Evolutionary conservation across 2,888 invertebrate species (phyloP).

Genomic region (Microctonus aethiopoides): DNA sequence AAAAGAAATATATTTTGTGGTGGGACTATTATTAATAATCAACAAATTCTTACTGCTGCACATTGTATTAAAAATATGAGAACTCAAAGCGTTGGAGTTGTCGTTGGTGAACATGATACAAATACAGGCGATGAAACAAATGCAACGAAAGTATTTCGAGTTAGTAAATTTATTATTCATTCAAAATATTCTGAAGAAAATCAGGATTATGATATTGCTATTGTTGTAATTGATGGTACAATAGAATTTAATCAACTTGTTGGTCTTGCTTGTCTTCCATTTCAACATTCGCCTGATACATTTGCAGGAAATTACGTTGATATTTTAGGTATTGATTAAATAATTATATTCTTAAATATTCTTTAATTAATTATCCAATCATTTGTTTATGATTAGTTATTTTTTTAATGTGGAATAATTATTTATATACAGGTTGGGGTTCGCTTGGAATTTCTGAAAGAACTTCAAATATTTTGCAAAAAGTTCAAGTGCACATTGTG

Average conservation of each 20-base stretch:
- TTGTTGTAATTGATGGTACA: constrained; percentile 61
- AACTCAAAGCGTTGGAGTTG: constrained; percentile 37
- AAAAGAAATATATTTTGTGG: constrained; percentile 51
- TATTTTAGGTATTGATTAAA: constrained; percentile 52
- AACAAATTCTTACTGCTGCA: constrained; percentile 56
- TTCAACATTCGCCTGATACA: constrained; percentile 58
- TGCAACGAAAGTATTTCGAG: constrained; percentile 64
- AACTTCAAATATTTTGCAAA: constrained; percentile 68
- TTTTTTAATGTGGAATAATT: not conserved
- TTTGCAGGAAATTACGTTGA: constrained; percentile 54
- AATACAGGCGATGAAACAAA: constrained; percentile 68
- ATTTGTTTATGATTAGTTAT: not conserved
- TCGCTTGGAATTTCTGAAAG: constrained; percentile 68
- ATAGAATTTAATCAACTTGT: constrained; percentile 70
- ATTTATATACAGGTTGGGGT: constrained; percentile 73
- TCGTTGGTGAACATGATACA: constrained; percentile 59
- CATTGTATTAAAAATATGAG: constrained; percentile 52
- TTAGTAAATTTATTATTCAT: constrained; percentile 67
- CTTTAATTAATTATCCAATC: not conserved
- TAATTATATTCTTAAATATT: not conserved
- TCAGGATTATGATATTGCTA: constrained; percentile 70
- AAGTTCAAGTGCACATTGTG: constrained; percentile 70
- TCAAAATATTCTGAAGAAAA: constrained; percentile 55
- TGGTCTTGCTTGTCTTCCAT: constrained; percentile 76
- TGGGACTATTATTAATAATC: constrained; percentile 54